phyloP scores from a whole-genome alignment of 2,797 vertebrate species.

The Rhabdomys pumilio region DNA sequence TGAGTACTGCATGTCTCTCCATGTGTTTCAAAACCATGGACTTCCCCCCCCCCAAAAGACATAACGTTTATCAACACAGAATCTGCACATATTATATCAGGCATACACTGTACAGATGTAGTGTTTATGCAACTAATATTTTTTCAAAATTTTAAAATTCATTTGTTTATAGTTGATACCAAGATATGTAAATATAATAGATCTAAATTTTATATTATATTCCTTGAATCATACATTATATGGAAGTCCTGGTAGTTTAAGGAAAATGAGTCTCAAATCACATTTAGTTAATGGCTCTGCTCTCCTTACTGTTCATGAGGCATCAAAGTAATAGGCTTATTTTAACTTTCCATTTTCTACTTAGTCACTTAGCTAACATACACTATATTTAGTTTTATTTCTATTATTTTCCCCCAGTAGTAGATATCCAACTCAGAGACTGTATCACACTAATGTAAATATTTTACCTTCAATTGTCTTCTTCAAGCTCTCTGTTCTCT shows the following conservation, averaged over 20 bases:
- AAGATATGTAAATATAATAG: not conserved
- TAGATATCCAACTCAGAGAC: not conserved
- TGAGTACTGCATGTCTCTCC: not conserved
- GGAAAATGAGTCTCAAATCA: slow-evolving; percentile 15
- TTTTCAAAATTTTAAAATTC: not conserved
- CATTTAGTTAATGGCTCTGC: slow-evolving; percentile 45
- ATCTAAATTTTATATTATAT: not conserved
- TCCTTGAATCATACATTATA: not conserved
- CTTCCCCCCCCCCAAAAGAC: not conserved
- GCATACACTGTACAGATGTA: not conserved
- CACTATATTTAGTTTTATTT: not conserved
- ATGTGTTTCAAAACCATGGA: not conserved
- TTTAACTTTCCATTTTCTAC: slow-evolving; percentile 15
- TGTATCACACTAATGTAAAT: too few relatives aligned
- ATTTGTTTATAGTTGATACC: not conserved
- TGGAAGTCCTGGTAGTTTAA: not conserved
- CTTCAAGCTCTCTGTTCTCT: not conserved
- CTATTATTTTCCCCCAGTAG: not conserved
- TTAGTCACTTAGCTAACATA: not conserved
- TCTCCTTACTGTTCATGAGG: not conserved
- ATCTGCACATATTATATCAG: not conserved
- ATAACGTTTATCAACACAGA: not conserved
- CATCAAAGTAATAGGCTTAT: not conserved
- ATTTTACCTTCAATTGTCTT: not conserved
- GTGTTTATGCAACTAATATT: not conserved